Percentiles rank a stretch among this genome's conserved stretches.
Evolutionary conservation across 1,140 invertebrate species (phyloP).

Genomic region (Stegodyphus dumicola): DNA sequence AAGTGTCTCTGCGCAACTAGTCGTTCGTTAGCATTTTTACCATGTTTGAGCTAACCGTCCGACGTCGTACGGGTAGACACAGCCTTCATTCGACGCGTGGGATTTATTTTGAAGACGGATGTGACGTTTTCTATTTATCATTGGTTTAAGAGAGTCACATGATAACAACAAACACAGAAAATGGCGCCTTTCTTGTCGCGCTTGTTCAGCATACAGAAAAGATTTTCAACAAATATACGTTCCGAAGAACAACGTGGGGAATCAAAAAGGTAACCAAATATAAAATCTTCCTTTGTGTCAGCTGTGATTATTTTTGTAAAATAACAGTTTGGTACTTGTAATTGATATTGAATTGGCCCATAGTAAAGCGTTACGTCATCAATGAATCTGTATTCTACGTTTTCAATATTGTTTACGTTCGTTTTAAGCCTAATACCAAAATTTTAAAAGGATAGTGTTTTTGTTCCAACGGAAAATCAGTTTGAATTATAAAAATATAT

Average conservation of each 20-base stretch:
- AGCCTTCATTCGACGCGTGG: too few species aligned
- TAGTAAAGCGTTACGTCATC: constrained; percentile 38
- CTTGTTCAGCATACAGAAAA: constrained; percentile 49
- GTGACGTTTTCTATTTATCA: background rate
- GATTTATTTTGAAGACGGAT: too few species aligned
- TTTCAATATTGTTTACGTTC: constrained; percentile 32
- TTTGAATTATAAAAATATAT: too few species aligned
- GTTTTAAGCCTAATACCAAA: constrained; percentile 14
- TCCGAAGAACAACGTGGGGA: constrained; percentile 41
- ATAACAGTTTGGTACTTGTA: background rate
- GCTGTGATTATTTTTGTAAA: background rate
- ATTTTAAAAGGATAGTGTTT: too few species aligned
- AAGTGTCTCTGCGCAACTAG: too few species aligned
- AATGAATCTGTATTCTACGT: constrained; percentile 51
- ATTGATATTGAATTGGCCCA: background rate
- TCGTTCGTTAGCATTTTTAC: too few species aligned
- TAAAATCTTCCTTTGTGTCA: background rate
- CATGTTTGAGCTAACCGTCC: too few species aligned
- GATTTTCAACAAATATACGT: constrained; percentile 44
- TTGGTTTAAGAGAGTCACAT: constrained; percentile 48
- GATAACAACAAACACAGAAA: constrained; percentile 55
- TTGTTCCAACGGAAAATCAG: too few species aligned
- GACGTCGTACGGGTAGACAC: too few species aligned
- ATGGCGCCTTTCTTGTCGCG: constrained; percentile 58
- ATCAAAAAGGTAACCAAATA: constrained; percentile 38